Evolutionary conservation across 2,797 vertebrate species (phyloP).

Genomic region (Rhabdomys pumilio): DNA sequence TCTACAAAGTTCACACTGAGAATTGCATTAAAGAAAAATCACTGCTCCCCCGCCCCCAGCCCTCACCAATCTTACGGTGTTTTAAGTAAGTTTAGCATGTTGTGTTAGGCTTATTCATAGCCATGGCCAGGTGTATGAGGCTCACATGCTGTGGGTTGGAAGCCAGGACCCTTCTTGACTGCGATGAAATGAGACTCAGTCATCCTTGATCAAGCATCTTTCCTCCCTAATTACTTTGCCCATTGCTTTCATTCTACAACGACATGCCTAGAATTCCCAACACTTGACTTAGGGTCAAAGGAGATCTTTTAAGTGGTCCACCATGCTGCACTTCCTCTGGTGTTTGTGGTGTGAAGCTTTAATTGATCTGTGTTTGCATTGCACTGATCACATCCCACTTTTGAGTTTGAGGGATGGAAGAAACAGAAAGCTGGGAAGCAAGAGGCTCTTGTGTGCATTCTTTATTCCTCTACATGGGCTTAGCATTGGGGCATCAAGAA

Average conservation of each 20-base stretch:
- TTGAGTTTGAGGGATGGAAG: not conserved
- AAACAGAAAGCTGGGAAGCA: not conserved
- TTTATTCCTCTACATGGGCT: conserved; percentile 17
- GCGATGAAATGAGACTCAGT: not conserved
- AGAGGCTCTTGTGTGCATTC: not conserved
- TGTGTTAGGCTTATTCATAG: not conserved
- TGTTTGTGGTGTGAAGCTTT: not conserved
- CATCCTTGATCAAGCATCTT: not conserved
- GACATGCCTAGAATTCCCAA: conserved; percentile 18
- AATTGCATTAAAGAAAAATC: not conserved
- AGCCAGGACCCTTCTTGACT: not conserved
- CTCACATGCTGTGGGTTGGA: not conserved
- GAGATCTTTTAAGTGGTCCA: not conserved
- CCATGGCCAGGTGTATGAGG: not conserved
- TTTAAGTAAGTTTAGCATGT: not conserved
- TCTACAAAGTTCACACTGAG: not conserved
- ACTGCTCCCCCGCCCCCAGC: fast-evolving
- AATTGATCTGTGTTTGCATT: not conserved
- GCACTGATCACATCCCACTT: not conserved
- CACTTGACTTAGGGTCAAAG: not conserved
- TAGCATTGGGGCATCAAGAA: not conserved
- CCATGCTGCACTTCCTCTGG: not conserved
- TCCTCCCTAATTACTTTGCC: not conserved
- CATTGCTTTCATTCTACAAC: not conserved
- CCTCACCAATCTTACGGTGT: not conserved